Conservation (phyloP, 1,140 invertebrate species). For the Stenopsyche tienmushanensis region DNA sequence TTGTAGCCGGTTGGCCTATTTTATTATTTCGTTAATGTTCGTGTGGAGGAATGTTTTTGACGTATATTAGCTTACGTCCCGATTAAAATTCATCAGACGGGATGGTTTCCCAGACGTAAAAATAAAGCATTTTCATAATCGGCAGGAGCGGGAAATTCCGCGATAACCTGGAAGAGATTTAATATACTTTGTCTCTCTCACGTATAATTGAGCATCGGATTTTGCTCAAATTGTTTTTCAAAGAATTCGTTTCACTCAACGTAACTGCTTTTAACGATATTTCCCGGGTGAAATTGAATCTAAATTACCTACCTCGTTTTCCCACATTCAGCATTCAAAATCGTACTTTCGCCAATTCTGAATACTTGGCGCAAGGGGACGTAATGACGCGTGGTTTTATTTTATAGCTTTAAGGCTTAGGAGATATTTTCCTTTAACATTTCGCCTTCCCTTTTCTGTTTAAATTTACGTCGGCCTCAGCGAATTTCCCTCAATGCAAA, state of each 20-base stretch:
- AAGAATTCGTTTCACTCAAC: slow-evolving; percentile 25
- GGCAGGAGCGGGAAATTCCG: no score
- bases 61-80: no score
- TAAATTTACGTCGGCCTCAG: slow-evolving; percentile 32
- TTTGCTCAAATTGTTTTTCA: slow-evolving; percentile 22
- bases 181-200: no score
- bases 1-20: no score
- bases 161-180: no score
- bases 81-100: no score
- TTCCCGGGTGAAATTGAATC: slow-evolving; percentile 37
- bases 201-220: slow-evolving; percentile 26
- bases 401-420: slow-evolving; percentile 41
- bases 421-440: slow-evolving; percentile 2
- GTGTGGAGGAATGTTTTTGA: no score
- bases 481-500: slow-evolving; percentile 13
- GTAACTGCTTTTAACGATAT: slow-evolving; percentile 33
- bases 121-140: no score
- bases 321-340: slow-evolving; percentile 22
- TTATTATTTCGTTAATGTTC: no score
- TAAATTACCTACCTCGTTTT: slow-evolving; percentile 32
- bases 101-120: no score
- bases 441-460: slow-evolving; percentile 21
- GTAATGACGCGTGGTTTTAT: slow-evolving; percentile 42
- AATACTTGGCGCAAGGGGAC: slow-evolving; percentile 33
- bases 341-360: slow-evolving; percentile 30